A percentile compares a stretch with the other conserved stretches of the same genome.
Evolutionary conservation across 1,140 invertebrate genomes (phyloP).

Genomic region (Lucilia sericata): DNA sequence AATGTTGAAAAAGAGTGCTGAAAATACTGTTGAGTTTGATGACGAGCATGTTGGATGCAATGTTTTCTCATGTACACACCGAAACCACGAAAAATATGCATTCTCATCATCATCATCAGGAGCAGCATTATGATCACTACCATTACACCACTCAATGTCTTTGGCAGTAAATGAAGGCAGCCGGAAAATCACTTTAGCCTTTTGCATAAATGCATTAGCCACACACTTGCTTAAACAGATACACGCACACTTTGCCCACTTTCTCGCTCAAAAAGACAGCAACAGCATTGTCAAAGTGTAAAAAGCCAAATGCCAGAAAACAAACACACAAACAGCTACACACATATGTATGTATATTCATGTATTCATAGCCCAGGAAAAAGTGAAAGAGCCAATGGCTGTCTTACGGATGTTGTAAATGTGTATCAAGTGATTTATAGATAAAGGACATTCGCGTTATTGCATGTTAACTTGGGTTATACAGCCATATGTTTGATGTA

Average conservation of each 20-base stretch:
- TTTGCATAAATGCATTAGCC: conserved; percentile 43
- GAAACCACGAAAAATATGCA: conserved; percentile 23
- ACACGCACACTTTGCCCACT: not conserved
- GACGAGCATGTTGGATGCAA: conserved; percentile 9
- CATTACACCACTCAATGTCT: conserved; percentile 11
- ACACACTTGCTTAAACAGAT: not conserved
- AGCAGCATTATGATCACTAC: not conserved
- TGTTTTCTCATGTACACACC: not conserved
- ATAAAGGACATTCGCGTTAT: conserved; percentile 22
- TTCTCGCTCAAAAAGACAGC: not conserved
- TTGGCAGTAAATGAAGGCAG: conserved; percentile 36
- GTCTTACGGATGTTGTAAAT: conserved; percentile 26
- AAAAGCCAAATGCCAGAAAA: conserved; percentile 19
- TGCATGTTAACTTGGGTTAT: conserved; percentile 23
- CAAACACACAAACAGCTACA: not conserved
- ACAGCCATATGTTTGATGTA: not conserved
- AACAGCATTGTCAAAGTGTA: conserved; percentile 12
- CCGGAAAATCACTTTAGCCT: conserved; percentile 43
- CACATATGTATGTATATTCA: not conserved
- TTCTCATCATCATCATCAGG: not conserved
- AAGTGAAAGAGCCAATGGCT: not conserved
- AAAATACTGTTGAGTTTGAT: conserved; percentile 8
- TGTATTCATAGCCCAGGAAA: not conserved
- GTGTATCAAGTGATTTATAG: conserved; percentile 28
- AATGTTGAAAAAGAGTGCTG: not conserved